A percentile compares a stretch with the other conserved stretches of the same genome.
phyloP scores from a whole-genome alignment of 2,797 vertebrate species.

The Podarcis siculus region DNA sequence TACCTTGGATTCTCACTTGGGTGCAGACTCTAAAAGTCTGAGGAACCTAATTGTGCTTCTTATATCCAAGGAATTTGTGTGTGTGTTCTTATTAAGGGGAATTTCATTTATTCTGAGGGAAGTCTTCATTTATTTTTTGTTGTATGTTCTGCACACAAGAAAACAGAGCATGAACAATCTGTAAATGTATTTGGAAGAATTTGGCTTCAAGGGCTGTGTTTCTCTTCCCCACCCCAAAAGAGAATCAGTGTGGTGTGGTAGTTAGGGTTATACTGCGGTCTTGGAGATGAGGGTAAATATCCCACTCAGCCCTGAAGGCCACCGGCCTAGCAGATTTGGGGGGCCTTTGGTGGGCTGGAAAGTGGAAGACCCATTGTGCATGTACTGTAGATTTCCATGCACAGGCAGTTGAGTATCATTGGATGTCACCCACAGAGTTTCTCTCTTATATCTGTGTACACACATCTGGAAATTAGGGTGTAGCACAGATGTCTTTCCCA shows the following conservation, averaged over 20 bases:
- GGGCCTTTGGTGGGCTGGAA: too few species aligned
- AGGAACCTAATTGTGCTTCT: slow-evolving; percentile 62
- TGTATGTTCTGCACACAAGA: slow-evolving; percentile 14
- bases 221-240: background rate
- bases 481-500: background rate
- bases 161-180: slow-evolving; percentile 24
- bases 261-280: too few species aligned
- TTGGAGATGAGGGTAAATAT: too few species aligned
- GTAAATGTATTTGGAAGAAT: slow-evolving; percentile 30
- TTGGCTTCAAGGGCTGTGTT: slow-evolving; percentile 23
- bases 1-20: slow-evolving; percentile 45
- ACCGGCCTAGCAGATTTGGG: too few species aligned
- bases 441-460: background rate
- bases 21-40: slow-evolving; percentile 43
- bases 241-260: too few species aligned
- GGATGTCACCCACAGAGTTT: background rate
- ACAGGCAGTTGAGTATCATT: background rate
- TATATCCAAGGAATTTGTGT: slow-evolving; percentile 39
- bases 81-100: slow-evolving; percentile 45
- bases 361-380: too few species aligned
- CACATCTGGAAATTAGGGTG: background rate
- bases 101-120: slow-evolving; percentile 29
- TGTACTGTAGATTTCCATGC: too few species aligned
- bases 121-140: background rate
- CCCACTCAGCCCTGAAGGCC: too few species aligned